phyloP scores from a whole-genome alignment of 2,113 vertebrate genomes.

The Corythornis madagascariensis region DNA sequence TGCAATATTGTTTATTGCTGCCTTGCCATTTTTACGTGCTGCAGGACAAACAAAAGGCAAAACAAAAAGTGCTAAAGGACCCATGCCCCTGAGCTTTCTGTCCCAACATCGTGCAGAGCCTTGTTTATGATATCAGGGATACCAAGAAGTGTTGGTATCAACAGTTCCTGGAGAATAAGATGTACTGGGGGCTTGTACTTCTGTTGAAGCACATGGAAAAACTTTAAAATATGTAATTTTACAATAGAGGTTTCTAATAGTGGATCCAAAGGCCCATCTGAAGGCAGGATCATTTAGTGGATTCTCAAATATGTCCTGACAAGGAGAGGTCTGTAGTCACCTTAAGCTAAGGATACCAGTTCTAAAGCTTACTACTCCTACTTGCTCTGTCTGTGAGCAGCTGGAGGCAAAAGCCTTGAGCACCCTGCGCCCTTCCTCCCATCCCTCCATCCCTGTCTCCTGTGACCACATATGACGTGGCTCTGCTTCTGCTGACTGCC shows the following conservation, averaged over 20 bases:
- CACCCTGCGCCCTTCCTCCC: neutral
- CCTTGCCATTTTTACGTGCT: rapidly evolving
- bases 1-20: neutral
- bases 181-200: neutral
- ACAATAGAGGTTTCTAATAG: neutral
- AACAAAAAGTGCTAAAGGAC: neutral
- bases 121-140: neutral
- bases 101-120: neutral
- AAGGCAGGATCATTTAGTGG: neutral
- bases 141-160: neutral
- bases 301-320: neutral
- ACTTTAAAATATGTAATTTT: neutral
- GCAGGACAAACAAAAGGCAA: neutral
- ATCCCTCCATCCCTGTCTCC: neutral
- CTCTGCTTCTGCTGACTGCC: neutral
- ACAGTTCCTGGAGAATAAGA: neutral
- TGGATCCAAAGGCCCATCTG: neutral
- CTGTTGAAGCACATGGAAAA: neutral
- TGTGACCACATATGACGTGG: neutral
- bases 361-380: neutral
- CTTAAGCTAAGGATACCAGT: neutral
- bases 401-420: neutral
- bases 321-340: neutral
- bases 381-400: neutral
- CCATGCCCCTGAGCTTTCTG: neutral